Conservation (phyloP, 2,888 invertebrate genomes). For the Cristatella mucedo region DNA sequence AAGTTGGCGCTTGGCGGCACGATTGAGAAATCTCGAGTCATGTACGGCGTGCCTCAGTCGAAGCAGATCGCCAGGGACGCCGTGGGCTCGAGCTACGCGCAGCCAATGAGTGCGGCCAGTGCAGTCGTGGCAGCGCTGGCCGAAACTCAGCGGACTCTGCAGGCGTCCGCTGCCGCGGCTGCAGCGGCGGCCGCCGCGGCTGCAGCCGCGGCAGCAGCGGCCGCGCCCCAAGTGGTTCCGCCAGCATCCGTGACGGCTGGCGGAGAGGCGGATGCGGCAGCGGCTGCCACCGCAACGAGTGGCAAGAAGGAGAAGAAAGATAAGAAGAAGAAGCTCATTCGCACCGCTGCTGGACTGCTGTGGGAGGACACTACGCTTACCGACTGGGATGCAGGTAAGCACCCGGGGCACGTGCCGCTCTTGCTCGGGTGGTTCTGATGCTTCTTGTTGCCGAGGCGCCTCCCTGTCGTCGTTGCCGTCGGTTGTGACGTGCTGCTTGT, state of each 20-base stretch:
- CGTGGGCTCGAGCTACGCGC: background rate
- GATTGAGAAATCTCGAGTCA: too few species aligned
- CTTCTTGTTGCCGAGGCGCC: too few species aligned
- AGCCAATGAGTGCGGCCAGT: background rate
- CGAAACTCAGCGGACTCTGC: background rate
- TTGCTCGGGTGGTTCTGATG: too few species aligned
- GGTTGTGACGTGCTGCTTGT: too few species aligned
- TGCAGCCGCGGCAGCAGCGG: slow-evolving; percentile 8
- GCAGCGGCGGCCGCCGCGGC: background rate
- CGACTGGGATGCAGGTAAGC: slow-evolving; percentile 77
- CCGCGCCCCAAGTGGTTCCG: slow-evolving; percentile 9
- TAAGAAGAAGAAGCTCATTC: slow-evolving; percentile 56
- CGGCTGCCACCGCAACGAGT: slow-evolving; percentile 17
- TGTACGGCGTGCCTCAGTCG: slow-evolving; percentile 6
- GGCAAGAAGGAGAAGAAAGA: slow-evolving; percentile 41
- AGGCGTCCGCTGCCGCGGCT: background rate
- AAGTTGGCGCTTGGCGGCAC: too few species aligned
- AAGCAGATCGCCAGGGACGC: slow-evolving; percentile 7
- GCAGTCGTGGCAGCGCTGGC: background rate
- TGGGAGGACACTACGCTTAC: slow-evolving; percentile 88
- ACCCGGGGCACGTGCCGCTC: too few species aligned
- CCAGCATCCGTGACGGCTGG: slow-evolving; percentile 10
- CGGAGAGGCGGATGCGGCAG: slow-evolving; percentile 2
- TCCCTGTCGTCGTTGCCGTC: too few species aligned
- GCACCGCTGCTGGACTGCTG: slow-evolving; percentile 78